Evolutionary conservation across 2,113 vertebrate genomes (phyloP).

Genomic region (Triplophysa siluroides): DNA sequence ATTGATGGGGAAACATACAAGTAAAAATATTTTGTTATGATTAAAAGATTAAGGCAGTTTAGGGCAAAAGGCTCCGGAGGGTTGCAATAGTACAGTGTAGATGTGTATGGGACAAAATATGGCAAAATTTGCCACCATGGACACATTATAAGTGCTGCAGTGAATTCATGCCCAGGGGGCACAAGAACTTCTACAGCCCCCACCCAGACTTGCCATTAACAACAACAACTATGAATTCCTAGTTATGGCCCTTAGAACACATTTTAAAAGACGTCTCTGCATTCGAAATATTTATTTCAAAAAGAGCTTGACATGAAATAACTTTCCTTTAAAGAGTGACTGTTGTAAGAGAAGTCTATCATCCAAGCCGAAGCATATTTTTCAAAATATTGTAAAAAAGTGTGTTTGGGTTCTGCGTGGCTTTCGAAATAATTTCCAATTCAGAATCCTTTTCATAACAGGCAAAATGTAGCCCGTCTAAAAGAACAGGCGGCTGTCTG

Average conservation of each 20-base stretch:
- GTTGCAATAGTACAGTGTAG: too few species aligned
- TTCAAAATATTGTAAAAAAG: not conserved
- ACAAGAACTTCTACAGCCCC: too few species aligned
- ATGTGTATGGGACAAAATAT: too few species aligned
- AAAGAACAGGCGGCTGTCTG: not conserved
- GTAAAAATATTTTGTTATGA: too few species aligned
- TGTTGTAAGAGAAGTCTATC: not conserved
- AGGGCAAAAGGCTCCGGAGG: too few species aligned
- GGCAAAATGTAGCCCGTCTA: not conserved
- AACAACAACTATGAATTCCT: not conserved
- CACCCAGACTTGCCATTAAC: too few species aligned
- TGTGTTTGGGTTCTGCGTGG: not conserved
- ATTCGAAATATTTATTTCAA: slow-evolving; percentile 2
- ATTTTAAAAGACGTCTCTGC: slow-evolving; percentile 2
- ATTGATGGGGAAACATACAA: too few species aligned
- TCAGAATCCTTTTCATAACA: slow-evolving; percentile 35
- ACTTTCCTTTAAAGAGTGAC: not conserved
- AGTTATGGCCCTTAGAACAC: not conserved
- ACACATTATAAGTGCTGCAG: too few species aligned
- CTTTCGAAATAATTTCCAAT: slow-evolving; percentile 20
- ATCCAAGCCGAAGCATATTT: not conserved
- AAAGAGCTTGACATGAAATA: slow-evolving; percentile 24
- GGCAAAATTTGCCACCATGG: too few species aligned
- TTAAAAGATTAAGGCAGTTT: too few species aligned
- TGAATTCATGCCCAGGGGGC: too few species aligned